These are phyloP conservation scores for Pachymerium ferrugineum DNA, from an alignment of 2,888 invertebrate genomes.

Conservation along the genomic window DNA sequence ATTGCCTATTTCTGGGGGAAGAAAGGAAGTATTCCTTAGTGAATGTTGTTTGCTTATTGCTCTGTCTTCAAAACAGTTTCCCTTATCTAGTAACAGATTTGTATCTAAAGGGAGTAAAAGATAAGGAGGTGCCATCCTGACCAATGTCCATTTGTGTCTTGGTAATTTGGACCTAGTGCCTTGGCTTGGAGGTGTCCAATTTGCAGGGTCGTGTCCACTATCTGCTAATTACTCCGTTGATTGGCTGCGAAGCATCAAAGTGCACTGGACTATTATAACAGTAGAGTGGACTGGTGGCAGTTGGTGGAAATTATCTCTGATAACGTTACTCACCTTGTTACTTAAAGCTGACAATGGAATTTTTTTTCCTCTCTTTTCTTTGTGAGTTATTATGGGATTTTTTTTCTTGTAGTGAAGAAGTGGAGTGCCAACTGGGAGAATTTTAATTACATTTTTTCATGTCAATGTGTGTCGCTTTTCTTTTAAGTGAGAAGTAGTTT, in stretches of 20 bases:
- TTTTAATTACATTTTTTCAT: conserved; percentile 13
- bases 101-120: background rate
- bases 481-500: too few species aligned
- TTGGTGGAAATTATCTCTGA: background rate
- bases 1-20: too few species aligned
- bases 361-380: background rate
- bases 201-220: conserved; percentile 27
- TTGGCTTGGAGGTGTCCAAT: conserved; percentile 16
- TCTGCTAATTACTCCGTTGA: conserved; percentile 24
- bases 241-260: conserved; percentile 27
- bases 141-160: conserved; percentile 27
- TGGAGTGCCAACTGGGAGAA: background rate
- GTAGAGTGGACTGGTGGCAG: conserved; percentile 10
- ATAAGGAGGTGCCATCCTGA: conserved; percentile 10
- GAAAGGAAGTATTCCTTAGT: too few species aligned
- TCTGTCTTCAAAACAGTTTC: too few species aligned
- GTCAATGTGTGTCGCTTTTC: background rate
- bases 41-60: background rate
- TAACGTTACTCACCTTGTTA: background rate
- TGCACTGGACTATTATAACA: conserved; percentile 18
- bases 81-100: background rate
- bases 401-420: background rate
- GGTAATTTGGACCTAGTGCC: conserved; percentile 19
- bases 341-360: background rate
- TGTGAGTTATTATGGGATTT: too few species aligned